A percentile compares a stretch with the other conserved stretches of the same genome.
Conservation (phyloP, 2,797 vertebrate species). For the Karalla daura region DNA sequence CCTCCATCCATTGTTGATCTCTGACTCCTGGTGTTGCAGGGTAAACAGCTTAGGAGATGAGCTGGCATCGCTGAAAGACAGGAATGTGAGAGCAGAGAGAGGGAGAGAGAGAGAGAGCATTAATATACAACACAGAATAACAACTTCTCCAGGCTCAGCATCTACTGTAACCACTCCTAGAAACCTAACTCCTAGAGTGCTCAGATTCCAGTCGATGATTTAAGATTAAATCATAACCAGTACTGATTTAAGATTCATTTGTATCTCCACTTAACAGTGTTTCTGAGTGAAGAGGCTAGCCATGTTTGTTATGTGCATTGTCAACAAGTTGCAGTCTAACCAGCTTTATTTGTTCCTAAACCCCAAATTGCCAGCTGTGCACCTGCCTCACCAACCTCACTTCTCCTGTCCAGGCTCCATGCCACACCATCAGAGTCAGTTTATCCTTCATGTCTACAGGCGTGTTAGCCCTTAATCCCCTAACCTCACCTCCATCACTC, state of each 20-base stretch:
- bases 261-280: neutral
- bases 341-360: neutral
- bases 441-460: constrained; percentile 3
- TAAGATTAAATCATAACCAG: neutral
- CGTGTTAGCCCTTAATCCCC: constrained; percentile 16
- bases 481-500: neutral
- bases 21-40: constrained; percentile 54
- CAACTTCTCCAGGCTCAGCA: neutral
- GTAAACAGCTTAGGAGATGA: constrained; percentile 66
- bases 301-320: neutral
- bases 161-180: neutral
- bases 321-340: neutral
- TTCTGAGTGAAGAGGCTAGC: neutral
- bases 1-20: constrained; percentile 55
- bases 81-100: constrained; percentile 40
- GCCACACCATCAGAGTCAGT: neutral
- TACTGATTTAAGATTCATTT: neutral
- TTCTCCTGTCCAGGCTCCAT: neutral
- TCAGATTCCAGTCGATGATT: too few species aligned
- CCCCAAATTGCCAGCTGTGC: neutral
- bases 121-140: constrained; percentile 7
- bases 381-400: neutral
- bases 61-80: constrained; percentile 27
- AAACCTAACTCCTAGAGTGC: too few species aligned
- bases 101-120: constrained; percentile 20